Conservation (phyloP, 2,797 vertebrate genomes). For the Pseudochirops corinnae region DNA sequence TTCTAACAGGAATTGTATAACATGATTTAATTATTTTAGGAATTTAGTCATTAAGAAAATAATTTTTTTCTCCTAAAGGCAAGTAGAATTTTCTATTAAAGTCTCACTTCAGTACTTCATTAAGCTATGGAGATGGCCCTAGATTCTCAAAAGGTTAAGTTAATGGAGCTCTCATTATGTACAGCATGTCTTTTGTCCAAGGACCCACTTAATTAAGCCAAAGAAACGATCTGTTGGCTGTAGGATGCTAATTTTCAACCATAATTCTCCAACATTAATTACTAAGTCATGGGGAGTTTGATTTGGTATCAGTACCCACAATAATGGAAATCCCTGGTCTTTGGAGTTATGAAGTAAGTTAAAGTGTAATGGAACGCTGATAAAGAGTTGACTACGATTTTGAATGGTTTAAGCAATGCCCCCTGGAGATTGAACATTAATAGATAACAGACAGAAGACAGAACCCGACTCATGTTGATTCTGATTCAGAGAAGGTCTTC, state of each 20-base stretch:
- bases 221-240: background rate
- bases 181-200: background rate
- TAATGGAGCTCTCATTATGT: background rate
- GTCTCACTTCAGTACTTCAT: background rate
- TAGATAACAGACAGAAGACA: background rate
- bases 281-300: background rate
- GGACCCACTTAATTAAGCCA: background rate
- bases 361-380: background rate
- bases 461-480: background rate
- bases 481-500: background rate
- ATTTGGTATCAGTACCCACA: background rate
- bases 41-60: background rate
- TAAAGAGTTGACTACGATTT: background rate
- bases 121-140: background rate
- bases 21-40: slow-evolving; percentile 34
- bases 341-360: background rate
- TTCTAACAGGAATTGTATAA: slow-evolving; percentile 14
- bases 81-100: background rate
- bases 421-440: background rate
- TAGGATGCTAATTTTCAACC: background rate
- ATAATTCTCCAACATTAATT: background rate
- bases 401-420: background rate
- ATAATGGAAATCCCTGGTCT: background rate
- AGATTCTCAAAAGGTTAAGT: background rate
- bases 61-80: background rate